phyloP scores from a whole-genome alignment of 2,888 invertebrate genomes.

The Orchesellides sinensis region DNA sequence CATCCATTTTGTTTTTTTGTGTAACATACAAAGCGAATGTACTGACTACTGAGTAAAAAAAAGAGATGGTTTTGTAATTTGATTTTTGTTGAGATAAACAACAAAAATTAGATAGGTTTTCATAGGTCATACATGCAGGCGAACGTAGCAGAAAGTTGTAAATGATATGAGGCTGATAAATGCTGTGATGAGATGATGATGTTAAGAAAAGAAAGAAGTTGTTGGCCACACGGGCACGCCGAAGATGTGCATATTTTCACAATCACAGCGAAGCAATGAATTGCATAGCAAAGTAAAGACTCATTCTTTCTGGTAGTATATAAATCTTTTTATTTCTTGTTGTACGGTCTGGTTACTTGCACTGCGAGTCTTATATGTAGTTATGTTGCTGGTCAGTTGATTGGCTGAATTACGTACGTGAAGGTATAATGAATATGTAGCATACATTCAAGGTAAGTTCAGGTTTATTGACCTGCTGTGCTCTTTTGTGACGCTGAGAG shows the following conservation, averaged over 20 bases:
- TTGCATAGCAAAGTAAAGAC: slow-evolving; percentile 33
- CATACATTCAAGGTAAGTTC: slow-evolving; percentile 74
- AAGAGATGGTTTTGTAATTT: slow-evolving; percentile 54
- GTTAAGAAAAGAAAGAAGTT: slow-evolving; percentile 27
- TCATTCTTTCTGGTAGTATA: slow-evolving; percentile 24
- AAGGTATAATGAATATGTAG: slow-evolving; percentile 63
- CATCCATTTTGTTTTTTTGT: slow-evolving; percentile 17
- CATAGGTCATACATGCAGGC: slow-evolving; percentile 56
- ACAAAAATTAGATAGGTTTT: slow-evolving; percentile 36
- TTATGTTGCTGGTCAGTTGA: slow-evolving; percentile 66
- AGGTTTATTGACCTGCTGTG: slow-evolving; percentile 74
- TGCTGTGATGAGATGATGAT: slow-evolving; percentile 11
- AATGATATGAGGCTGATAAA: slow-evolving; percentile 27
- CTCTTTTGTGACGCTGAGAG: slow-evolving; percentile 54
- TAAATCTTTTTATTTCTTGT: slow-evolving; percentile 15
- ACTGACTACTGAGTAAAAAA: slow-evolving; percentile 17
- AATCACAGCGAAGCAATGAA: slow-evolving; percentile 47
- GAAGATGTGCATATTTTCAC: slow-evolving; percentile 53
- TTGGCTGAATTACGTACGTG: slow-evolving; percentile 57
- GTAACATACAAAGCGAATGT: not conserved
- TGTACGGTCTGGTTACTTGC: slow-evolving; percentile 58
- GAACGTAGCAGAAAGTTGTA: slow-evolving; percentile 49
- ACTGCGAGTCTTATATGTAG: slow-evolving; percentile 23
- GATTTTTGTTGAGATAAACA: slow-evolving; percentile 42
- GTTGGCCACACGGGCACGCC: slow-evolving; percentile 58